Evolutionary conservation across 2,888 invertebrate species (phyloP).

Genomic region (Drosophila paranaensis): DNA sequence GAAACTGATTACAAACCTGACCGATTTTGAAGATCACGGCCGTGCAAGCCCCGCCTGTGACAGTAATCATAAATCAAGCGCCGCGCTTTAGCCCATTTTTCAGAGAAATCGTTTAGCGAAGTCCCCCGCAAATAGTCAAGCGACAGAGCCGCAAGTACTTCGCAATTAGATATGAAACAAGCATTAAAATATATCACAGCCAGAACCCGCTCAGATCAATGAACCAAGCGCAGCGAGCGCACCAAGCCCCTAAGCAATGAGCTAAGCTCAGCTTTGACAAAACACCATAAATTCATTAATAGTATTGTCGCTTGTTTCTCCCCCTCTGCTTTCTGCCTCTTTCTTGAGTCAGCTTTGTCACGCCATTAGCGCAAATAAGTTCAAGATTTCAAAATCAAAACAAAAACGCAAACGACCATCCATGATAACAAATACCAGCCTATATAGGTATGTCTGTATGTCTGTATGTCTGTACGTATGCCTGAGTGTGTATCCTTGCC

Average conservation of each 20-base stretch:
- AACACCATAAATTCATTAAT: conserved; percentile 72
- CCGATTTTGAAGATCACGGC: conserved; percentile 61
- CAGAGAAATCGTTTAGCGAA: conserved; percentile 33
- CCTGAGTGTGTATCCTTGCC: conserved; percentile 60
- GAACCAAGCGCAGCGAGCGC: conserved; percentile 60
- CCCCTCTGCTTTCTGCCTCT: conserved; percentile 1
- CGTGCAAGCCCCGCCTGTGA: conserved; percentile 28
- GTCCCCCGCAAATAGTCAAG: conserved; percentile 2
- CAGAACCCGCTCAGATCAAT: conserved; percentile 61
- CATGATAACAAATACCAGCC: conserved; percentile 27
- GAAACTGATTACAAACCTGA: conserved; percentile 43
- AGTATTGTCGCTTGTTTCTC: conserved; percentile 18
- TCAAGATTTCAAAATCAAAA: conserved; percentile 65
- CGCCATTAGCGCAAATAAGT: conserved; percentile 58
- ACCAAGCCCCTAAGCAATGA: conserved; percentile 52
- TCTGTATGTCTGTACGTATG: conserved; percentile 8
- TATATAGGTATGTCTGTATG: conserved; percentile 1
- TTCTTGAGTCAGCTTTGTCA: conserved; percentile 55
- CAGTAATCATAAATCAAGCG: conserved; percentile 37
- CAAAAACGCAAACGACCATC: conserved; percentile 42
- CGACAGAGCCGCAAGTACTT: conserved; percentile 16
- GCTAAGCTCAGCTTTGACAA: conserved; percentile 18
- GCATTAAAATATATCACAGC: conserved; percentile 34
- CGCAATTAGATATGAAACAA: conserved; percentile 39
- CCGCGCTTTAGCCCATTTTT: conserved; percentile 34